Conservation (phyloP, 1,140 invertebrate species). For the Sminthurides bifidus region DNA sequence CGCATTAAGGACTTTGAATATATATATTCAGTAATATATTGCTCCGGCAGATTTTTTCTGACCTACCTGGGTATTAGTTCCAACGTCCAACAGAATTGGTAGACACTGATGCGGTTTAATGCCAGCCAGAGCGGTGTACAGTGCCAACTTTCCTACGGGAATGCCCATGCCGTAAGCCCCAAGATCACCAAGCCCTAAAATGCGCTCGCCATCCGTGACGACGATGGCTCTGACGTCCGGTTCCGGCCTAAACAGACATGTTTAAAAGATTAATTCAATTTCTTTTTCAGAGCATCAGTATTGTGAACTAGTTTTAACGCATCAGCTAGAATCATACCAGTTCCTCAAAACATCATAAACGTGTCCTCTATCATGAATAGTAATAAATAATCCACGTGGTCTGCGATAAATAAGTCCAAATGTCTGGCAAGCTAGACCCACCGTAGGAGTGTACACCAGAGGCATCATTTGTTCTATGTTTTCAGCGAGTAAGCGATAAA, state of each 20-base stretch:
- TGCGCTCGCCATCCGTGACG: slow-evolving; percentile 87
- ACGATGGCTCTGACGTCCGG: slow-evolving; percentile 77
- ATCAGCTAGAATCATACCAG: slow-evolving; percentile 53
- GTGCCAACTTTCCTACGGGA: slow-evolving; percentile 75
- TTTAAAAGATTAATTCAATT: background rate
- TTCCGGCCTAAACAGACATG: slow-evolving; percentile 57
- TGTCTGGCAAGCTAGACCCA: slow-evolving; percentile 87
- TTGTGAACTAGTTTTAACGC: background rate
- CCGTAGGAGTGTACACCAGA: slow-evolving; percentile 88
- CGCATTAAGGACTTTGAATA: background rate
- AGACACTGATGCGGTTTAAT: slow-evolving; percentile 81
- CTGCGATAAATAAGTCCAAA: slow-evolving; percentile 86
- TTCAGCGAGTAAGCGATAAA: slow-evolving; percentile 82
- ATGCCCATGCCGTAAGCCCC: slow-evolving; percentile 91
- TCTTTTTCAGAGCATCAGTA: background rate
- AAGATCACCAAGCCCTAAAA: slow-evolving; percentile 84
- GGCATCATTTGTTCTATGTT: slow-evolving; percentile 82
- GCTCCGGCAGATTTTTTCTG: background rate
- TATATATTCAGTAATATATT: background rate
- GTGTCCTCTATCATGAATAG: slow-evolving; percentile 89
- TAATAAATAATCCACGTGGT: slow-evolving; percentile 88
- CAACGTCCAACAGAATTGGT: slow-evolving; percentile 81
- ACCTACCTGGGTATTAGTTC: slow-evolving; percentile 69
- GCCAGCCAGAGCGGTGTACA: slow-evolving; percentile 84
- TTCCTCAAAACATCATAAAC: slow-evolving; percentile 70